A percentile compares a stretch with the other conserved stretches of the same genome.
Conservation (phyloP, 2,888 invertebrate genomes). For the Melanostoma scalare region DNA sequence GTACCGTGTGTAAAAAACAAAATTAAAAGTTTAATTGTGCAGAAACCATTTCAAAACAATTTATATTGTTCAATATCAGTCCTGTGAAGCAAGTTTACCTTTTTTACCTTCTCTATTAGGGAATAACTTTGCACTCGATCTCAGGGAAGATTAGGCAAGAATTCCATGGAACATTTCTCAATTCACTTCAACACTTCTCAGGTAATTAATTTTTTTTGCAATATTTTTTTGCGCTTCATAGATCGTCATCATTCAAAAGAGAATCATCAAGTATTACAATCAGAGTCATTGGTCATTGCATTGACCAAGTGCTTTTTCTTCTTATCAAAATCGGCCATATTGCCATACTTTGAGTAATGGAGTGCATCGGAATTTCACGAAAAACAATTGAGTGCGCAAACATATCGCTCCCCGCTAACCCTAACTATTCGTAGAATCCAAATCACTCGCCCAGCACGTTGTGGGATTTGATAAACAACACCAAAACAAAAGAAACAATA, state of each 20-base stretch:
- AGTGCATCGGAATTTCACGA: conserved; percentile 22
- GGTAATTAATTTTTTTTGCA: conserved; percentile 39
- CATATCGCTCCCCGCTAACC: neutral
- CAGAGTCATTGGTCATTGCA: too few species aligned
- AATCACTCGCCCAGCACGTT: conserved; percentile 16
- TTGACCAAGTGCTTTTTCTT: conserved; percentile 19
- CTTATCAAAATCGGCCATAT: conserved; percentile 54
- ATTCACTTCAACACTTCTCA: neutral
- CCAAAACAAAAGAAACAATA: conserved; percentile 15
- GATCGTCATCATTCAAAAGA: too few species aligned
- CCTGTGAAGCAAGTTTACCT: conserved; percentile 33
- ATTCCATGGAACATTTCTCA: neutral
- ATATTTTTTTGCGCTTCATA: neutral
- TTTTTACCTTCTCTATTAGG: neutral
- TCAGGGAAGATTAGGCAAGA: conserved; percentile 77
- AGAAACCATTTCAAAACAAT: conserved; percentile 8
- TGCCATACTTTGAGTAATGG: conserved; percentile 25
- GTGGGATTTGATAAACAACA: conserved; percentile 30
- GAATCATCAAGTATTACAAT: too few species aligned
- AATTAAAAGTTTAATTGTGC: conserved; percentile 26
- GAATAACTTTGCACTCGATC: conserved; percentile 74
- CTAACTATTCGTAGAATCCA: neutral
- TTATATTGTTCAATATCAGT: neutral
- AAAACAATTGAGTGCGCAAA: neutral
- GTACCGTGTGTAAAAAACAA: conserved; percentile 27